Evolutionary conservation across 2,888 invertebrate genomes (phyloP), one percentile per base, ranked within the genome.

Genomic region (Craniophora ligustri): DNA sequence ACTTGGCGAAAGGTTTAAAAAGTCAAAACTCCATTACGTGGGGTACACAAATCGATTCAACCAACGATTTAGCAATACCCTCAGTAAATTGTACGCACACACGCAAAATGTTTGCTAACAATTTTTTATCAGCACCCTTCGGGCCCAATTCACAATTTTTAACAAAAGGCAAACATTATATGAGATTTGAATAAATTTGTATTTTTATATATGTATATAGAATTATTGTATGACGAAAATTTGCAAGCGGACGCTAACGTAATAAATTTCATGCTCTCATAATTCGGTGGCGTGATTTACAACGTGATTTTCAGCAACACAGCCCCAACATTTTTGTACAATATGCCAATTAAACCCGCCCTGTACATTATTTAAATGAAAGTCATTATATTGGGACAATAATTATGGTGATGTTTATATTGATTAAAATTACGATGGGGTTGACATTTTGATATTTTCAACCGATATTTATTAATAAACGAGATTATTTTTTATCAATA

Each of bases 241-340:
- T 89, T 86, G 88, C 86, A 84, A 86, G 85, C 87, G 87, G 85
- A 88, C 79, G 85, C 82, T 76, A 79, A 78, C 67, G 88, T 82
- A 84, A 91, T 91, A 91, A 91, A 91, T 91, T 91, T 88, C 81
- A 84, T 84, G 87, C 86, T 85, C 83, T 86, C 91, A 85, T 91
- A 89, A 91, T 88, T 89, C 76, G 72, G 79, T 73, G 80, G 81
- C 80, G 78, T 90, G 88, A 91, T 91, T 91, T 90, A 91, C 82
- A 77, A 67, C 81, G 75, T 82, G 81, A 81, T 83, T 84, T 81
- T 75, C 81, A 79, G 75, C 79, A 81, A 82, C 83, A 82, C 67
- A 79, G 76, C 40, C 54, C 41, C 75, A 79, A 74, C 63, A 65
- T 75, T 78, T 83, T 84, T 83, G 78, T 78, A 77, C 80, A 85